These are phyloP conservation scores for Pholis gunnellus DNA, from an alignment of 2,113 vertebrate species.

Conservation along the genomic window DNA sequence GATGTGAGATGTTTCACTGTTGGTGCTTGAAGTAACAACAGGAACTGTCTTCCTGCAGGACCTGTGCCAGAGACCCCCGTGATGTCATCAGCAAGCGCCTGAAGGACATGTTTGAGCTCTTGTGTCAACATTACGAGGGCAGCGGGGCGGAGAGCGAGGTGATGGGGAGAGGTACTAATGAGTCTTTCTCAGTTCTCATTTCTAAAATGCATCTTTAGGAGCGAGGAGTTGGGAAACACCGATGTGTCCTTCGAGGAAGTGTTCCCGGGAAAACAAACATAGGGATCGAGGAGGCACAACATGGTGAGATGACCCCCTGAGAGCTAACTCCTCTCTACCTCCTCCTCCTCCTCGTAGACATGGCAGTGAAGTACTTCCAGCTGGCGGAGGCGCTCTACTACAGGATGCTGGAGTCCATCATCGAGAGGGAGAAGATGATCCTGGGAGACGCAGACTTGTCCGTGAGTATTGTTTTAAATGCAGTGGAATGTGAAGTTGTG, in stretches of 20 bases:
- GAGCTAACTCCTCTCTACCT: background rate
- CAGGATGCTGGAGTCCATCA: constrained; percentile 91
- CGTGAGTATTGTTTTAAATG: constrained; percentile 80
- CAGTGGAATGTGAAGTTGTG: background rate
- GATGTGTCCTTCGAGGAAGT: too few species aligned
- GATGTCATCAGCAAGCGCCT: constrained; percentile 87
- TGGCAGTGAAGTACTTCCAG: constrained; percentile 89
- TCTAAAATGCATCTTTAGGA: too few species aligned
- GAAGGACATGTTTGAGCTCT: constrained; percentile 90
- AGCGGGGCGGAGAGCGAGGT: constrained; percentile 73
- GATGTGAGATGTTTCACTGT: too few species aligned
- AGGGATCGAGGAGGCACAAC: too few species aligned
- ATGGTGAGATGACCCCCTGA: too few species aligned
- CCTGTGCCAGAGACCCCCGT: constrained; percentile 92
- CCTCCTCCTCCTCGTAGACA: constrained; percentile 77
- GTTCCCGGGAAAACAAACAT: background rate
- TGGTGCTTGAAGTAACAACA: too few species aligned
- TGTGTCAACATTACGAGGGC: constrained; percentile 83
- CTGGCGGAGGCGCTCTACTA: constrained; percentile 93
- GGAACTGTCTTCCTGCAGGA: constrained; percentile 70
- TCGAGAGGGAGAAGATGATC: constrained; percentile 91
- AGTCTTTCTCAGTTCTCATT: too few species aligned
- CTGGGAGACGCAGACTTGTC: constrained; percentile 91
- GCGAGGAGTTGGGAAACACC: too few species aligned
- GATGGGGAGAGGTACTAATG: constrained; percentile 84